Evolutionary conservation across 1,140 invertebrate genomes (phyloP).

Genomic region (Mizuhopecten yessoensis): DNA sequence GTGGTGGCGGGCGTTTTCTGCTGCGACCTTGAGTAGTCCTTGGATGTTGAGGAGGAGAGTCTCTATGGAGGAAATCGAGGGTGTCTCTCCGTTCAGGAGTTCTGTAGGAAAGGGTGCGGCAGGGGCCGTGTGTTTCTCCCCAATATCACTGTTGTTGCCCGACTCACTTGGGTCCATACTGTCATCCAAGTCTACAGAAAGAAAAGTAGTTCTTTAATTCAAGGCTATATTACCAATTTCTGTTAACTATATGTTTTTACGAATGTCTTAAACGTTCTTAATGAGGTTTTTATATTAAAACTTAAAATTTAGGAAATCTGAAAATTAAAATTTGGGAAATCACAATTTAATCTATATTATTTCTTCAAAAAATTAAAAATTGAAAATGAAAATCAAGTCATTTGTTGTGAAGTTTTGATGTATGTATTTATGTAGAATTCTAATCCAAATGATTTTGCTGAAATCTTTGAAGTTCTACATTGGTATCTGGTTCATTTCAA

Average conservation of each 20-base stretch:
- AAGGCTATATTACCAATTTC: too few species aligned
- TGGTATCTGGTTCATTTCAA: background rate
- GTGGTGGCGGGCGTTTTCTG: conserved; percentile 97
- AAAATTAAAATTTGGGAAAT: background rate
- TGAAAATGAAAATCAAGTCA: too few species aligned
- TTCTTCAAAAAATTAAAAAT: background rate
- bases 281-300: background rate
- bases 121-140: conserved; percentile 56
- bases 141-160: conserved; percentile 59
- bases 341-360: background rate
- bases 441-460: background rate
- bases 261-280: background rate
- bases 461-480: background rate
- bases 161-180: conserved; percentile 63
- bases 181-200: conserved; percentile 68
- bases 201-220: conserved; percentile 40
- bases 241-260: too few species aligned
- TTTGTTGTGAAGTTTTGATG: background rate
- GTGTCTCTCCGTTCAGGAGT: conserved; percentile 66
- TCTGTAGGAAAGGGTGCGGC: conserved; percentile 47
- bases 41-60: conserved; percentile 97
- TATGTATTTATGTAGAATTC: background rate
- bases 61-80: conserved; percentile 90
- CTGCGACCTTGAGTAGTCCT: conserved; percentile 96
- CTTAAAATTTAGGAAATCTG: background rate